phyloP scores from a whole-genome alignment of 2,113 vertebrate genomes.

The Epinephelus lanceolatus region DNA sequence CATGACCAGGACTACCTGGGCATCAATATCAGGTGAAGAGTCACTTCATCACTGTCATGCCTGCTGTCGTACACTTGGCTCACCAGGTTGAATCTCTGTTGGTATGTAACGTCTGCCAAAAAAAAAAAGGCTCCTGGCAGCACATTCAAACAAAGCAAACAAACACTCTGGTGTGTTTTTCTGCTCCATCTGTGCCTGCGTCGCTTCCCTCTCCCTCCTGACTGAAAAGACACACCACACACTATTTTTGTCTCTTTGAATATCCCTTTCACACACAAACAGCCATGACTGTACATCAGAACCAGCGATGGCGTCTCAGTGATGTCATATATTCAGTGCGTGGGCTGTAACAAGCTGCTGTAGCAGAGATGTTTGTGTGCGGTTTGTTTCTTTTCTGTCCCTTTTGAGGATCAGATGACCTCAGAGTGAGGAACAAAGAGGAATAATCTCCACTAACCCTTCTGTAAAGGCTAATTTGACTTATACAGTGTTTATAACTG shows the following conservation, averaged over 20 bases:
- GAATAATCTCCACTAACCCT: neutral
- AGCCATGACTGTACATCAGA: neutral
- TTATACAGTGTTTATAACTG: neutral
- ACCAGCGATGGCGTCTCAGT: neutral
- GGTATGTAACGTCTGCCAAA: constrained; percentile 38
- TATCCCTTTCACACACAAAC: constrained; percentile 22
- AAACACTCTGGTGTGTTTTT: constrained; percentile 30
- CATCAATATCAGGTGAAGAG: neutral
- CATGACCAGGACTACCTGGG: neutral
- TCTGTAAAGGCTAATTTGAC: neutral
- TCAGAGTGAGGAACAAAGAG: neutral
- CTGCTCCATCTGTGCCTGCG: constrained; percentile 52
- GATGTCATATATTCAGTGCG: constrained; percentile 27
- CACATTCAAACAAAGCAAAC: constrained; percentile 28
- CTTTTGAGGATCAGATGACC: neutral
- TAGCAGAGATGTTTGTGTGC: neutral
- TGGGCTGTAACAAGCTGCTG: constrained; percentile 11
- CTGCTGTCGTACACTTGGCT: constrained; percentile 11
- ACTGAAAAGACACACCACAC: constrained; percentile 18
- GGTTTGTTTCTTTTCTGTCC: neutral
- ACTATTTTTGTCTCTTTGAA: constrained; percentile 21
- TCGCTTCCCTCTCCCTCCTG: constrained; percentile 29
- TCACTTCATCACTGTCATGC: neutral
- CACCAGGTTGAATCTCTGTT: constrained; percentile 9
- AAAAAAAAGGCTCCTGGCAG: constrained; percentile 30